These are phyloP conservation scores for Zaprionus ornatus DNA, from an alignment of 1,140 invertebrate species.

Conservation along the genomic window DNA sequence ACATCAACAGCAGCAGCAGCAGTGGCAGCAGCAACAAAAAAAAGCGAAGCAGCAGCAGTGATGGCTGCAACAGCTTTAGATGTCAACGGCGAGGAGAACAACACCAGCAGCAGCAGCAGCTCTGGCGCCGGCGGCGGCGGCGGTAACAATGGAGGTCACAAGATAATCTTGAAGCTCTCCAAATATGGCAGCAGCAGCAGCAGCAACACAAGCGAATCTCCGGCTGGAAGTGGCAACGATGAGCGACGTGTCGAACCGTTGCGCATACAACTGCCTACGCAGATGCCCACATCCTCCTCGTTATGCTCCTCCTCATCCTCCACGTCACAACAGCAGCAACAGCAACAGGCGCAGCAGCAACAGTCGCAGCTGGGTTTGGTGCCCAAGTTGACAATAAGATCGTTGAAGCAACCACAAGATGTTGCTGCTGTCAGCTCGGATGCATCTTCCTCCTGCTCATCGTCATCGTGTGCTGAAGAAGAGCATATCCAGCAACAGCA, in stretches of 20 bases:
- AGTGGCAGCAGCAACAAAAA: constrained; percentile 48
- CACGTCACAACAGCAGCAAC: constrained; percentile 17
- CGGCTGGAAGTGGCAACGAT: constrained; percentile 40
- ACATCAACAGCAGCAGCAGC: constrained; percentile 28
- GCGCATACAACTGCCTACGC: constrained; percentile 60
- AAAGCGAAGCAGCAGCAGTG: constrained; percentile 18
- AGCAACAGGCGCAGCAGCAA: constrained; percentile 1
- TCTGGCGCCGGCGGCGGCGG: background rate
- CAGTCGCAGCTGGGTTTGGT: constrained; percentile 11
- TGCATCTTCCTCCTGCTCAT: constrained; percentile 65
- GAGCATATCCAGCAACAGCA: constrained; percentile 32
- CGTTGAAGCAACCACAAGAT: constrained; percentile 42
- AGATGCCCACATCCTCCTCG: constrained; percentile 19
- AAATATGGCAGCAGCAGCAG: constrained; percentile 48
- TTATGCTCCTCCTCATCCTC: constrained; percentile 3
- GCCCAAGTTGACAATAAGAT: constrained; percentile 44
- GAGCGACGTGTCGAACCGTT: constrained; percentile 70
- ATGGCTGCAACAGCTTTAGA: constrained; percentile 69
- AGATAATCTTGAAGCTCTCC: constrained; percentile 76
- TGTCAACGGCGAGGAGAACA: constrained; percentile 58
- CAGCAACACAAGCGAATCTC: constrained; percentile 63
- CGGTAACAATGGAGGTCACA: constrained; percentile 41
- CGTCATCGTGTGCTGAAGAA: constrained; percentile 73
- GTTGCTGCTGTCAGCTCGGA: constrained; percentile 45
- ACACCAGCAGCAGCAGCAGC: constrained; percentile 21